phyloP scores from a whole-genome alignment of 2,113 vertebrate genomes.

The Carassius auratus region DNA sequence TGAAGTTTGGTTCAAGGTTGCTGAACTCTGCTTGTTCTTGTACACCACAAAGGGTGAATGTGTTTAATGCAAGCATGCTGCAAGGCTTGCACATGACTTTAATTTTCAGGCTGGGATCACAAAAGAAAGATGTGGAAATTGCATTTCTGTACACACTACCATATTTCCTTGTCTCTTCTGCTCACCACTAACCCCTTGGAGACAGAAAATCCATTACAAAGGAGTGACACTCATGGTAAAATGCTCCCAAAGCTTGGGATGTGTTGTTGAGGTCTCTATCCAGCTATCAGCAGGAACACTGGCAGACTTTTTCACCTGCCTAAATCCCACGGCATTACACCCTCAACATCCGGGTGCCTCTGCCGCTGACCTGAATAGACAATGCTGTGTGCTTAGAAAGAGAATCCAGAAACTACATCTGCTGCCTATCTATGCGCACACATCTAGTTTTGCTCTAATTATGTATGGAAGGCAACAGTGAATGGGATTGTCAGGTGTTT shows the following conservation, averaged over 20 bases:
- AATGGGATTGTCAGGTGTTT: background rate
- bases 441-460: background rate
- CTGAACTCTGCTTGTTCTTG: constrained; percentile 36
- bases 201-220: constrained; percentile 75
- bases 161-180: constrained; percentile 70
- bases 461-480: background rate
- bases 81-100: constrained; percentile 39
- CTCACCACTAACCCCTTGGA: constrained; percentile 66
- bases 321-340: constrained; percentile 71
- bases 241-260: constrained; percentile 67
- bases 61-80: constrained; percentile 41
- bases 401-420: background rate
- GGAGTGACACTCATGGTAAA: constrained; percentile 66
- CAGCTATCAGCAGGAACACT: constrained; percentile 69
- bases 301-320: constrained; percentile 74
- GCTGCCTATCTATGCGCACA: background rate
- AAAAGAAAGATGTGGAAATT: constrained; percentile 55
- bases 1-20: constrained; percentile 50
- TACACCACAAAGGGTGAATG: background rate
- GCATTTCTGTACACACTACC: constrained; percentile 56
- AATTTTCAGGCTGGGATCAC: constrained; percentile 48
- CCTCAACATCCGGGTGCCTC: constrained; percentile 33
- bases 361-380: constrained; percentile 50
- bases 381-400: constrained; percentile 10
- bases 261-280: constrained; percentile 67